Base-by-base conservation (phyloP, 92 coral and sea anemone species). In the Anthopleura xanthogrammica region DNA sequence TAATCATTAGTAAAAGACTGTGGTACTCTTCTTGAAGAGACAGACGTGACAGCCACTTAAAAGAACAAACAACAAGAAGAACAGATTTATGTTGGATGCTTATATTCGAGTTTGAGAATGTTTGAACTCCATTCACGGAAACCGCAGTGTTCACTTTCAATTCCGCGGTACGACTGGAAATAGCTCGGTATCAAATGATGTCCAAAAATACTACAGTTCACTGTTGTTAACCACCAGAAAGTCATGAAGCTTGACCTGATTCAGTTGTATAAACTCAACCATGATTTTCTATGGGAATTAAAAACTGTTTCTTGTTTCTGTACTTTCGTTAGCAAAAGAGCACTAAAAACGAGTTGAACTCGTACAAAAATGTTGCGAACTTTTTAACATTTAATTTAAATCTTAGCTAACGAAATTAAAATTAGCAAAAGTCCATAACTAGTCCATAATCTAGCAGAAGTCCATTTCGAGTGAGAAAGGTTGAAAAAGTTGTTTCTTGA, bases 51-150 rank as follows among this genome's bases (percentile, higher is more conserved):
- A 68, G 74, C 72, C 22, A 81, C 77, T 81, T 81, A 12, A 64
- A 54, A 81, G 65, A n/a, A 66, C 84, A 68, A 70, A 81, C 65
- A 81, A 68, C 29, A 22, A 70, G 42, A 68, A 68, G 74, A 11
- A n/a, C 41, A 65, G 36, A 3, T 65, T 65, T 65, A 7, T n/a
- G 72, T 12, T 36, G 16, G 16, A 12, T 12, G 74, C 58, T 54
- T 12, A 50, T 65, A 65, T 65, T 65, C 24, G 65, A 62, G 70
- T 29, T 62, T 23, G 74, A 68, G 74, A 68, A 36, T 68, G 74
- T 68, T 65, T 68, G 74, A 68, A 68, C 74, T 68, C 29, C 74
- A 7, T 68, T 36, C 36, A 68, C 40, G 74, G 74, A 68, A 68
- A 68, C 74, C 74, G 8, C 74, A 68, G 74, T 68, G 42, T 68